Percentiles rank a stretch among this genome's conserved stretches.
Evolutionary conservation across 2,113 vertebrate genomes (phyloP).

Genomic region (Oxygymnocypris stewartii): DNA sequence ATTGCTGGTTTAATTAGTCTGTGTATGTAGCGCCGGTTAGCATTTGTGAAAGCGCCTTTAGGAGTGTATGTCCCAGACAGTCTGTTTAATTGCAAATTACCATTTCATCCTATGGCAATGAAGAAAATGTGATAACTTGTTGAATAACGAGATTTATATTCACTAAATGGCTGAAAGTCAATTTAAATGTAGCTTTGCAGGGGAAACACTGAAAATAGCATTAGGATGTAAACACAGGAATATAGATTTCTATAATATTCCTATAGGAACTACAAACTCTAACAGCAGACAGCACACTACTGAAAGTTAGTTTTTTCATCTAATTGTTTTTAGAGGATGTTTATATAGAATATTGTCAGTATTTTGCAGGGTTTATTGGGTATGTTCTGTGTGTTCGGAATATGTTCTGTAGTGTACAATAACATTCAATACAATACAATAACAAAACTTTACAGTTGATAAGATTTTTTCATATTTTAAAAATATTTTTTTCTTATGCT

Average conservation of each 20-base stretch:
- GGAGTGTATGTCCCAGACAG: neutral
- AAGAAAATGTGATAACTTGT: neutral
- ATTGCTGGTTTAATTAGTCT: conserved; percentile 27
- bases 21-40: neutral
- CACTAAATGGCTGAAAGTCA: neutral
- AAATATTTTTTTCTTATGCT: neutral
- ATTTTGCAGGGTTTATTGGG: neutral
- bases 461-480: neutral
- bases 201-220: neutral
- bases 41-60: neutral
- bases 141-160: conserved; percentile 21
- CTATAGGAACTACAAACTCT: neutral
- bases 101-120: neutral
- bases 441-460: neutral
- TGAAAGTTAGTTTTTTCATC: neutral
- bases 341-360: neutral
- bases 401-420: neutral
- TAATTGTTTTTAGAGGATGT: neutral
- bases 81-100: neutral
- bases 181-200: neutral
- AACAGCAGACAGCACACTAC: neutral
- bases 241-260: neutral
- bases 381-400: neutral
- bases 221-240: neutral
- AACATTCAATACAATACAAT: too few relatives aligned